These are phyloP conservation scores for Ranitomeya imitator DNA, from an alignment of 2,113 vertebrate species.

Conservation along the genomic window DNA sequence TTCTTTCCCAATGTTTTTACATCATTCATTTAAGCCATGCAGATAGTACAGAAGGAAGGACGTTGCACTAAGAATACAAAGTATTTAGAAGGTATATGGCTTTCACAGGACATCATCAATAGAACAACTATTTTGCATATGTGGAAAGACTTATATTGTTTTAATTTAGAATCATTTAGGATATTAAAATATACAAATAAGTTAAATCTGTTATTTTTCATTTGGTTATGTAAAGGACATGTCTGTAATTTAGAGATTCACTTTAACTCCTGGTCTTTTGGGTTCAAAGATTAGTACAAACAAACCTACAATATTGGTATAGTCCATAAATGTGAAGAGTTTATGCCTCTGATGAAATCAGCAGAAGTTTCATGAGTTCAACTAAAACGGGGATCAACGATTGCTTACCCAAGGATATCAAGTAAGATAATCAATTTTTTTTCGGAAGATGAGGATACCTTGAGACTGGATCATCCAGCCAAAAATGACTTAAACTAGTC, in stretches of 20 bases:
- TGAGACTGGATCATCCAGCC: neutral
- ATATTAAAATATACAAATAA: neutral
- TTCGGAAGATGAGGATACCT: neutral
- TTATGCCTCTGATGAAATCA: neutral
- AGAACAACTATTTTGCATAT: neutral
- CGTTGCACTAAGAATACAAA: neutral
- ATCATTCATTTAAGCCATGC: neutral
- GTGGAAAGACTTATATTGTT: neutral
- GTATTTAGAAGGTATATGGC: neutral
- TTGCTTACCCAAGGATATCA: neutral
- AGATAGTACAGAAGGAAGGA: neutral
- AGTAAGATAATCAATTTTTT: neutral
- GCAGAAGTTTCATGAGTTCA: neutral
- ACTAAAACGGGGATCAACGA: neutral
- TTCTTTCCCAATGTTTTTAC: neutral
- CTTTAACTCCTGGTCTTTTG: conserved; percentile 20
- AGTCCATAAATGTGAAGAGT: neutral
- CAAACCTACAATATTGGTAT: no score
- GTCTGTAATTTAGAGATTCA: neutral
- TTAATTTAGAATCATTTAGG: neutral
- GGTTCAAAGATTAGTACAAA: neutral
- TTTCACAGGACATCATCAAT: neutral
- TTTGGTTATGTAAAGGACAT: neutral
- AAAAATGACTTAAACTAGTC: neutral
- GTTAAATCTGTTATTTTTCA: neutral